Evolutionary conservation across 1,140 invertebrate genomes (phyloP), one percentile per base, ranked within the genome.

Genomic region (Drosophila parvula): DNA sequence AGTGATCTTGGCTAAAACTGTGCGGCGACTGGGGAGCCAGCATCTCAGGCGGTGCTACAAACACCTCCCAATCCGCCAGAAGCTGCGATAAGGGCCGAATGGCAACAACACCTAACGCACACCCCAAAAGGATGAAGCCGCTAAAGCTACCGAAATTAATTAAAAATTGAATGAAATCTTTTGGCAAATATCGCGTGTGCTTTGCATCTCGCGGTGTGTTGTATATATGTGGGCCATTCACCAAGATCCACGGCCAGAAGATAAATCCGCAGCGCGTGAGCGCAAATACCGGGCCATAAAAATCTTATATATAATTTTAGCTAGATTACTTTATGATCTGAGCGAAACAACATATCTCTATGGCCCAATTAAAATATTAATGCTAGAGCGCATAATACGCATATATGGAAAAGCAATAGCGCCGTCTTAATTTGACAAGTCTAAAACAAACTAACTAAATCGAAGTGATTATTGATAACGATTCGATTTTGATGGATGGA

Each of bases 1-100:
- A 70, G 77, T 60, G 84, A 81, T 74, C 84, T 70, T 84, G 84
- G 74, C 77, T 74, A 88, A 79, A 81, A 89, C 75, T 71, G 55
- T 51, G 55, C 45, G 74, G 47, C 69, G 79, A 88, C 84, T 88
- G 80, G 65, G 28, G 43, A 60, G 65, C 41, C 64, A 83, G 80
- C 80, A 55, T 84, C 69, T 28, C n/a, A 51, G 32, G 38, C 30
- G 43, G 12, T 18, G 34, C 53, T 53, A 74, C 8, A 53, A 53
- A 63, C 61, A 65, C 78, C 65, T 47, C 12, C 41, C 65, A 50
- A 53, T 58, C 76, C 64, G 69, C 41, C 44, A 59, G 45, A 70
- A 73, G 59, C 69, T 60, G 70, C 76, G 84, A 88, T 88, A 88
- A 89, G 68, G 80, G 65, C 77, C 60, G 48, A 84, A 84, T 71